Evolutionary conservation across 2,888 invertebrate species (phyloP), one percentile per base, ranked within the genome.

Genomic region (Macaria notata): DNA sequence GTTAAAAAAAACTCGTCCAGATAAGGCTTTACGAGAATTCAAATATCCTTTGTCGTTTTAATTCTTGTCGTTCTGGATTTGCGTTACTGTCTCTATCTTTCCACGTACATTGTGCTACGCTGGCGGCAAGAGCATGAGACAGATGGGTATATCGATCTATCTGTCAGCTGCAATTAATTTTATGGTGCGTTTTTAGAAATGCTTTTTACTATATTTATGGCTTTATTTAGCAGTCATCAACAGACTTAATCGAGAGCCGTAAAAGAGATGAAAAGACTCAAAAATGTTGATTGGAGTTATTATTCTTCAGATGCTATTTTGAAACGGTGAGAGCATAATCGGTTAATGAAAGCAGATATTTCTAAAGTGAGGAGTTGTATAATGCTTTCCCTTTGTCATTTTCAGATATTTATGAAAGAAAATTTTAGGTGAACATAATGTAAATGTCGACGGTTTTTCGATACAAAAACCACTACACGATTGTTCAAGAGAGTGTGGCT

Each of bases 111-210:
- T 46, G 46, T 47, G 44, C 56, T 57, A 61, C 59, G 64, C 62
- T 62, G 52, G 57, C 58, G 62, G 69, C 66, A 56, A 65, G 65
- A 72, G 70, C 66, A 72, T 65, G 62, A 57, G 73, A 81, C 73
- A 69, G 72, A 80, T 78, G 72, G 68, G 73, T 67, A 69, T 71
- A 78, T 83, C 83, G 83, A 84, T 79, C 75, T 72, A 66, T 77
- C 70, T 76, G 78, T 79, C 78, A 70, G 68, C 57, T 46, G 63
- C 70, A 70, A 80, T 80, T 80, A 81, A 76, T 77, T 70, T 73
- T 69, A 63, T 62, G 53, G 59, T 60, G 50, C 64, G 64, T 66
- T 72, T 71, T 74, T 64, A 63, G 63, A 63, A 67, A 65, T 62
- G 63, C 50, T 62, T 64, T 60, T 59, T 59, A 62, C 56, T 59